Base-by-base conservation (phyloP, 1,140 invertebrate genomes). In the Watersipora subatra region DNA sequence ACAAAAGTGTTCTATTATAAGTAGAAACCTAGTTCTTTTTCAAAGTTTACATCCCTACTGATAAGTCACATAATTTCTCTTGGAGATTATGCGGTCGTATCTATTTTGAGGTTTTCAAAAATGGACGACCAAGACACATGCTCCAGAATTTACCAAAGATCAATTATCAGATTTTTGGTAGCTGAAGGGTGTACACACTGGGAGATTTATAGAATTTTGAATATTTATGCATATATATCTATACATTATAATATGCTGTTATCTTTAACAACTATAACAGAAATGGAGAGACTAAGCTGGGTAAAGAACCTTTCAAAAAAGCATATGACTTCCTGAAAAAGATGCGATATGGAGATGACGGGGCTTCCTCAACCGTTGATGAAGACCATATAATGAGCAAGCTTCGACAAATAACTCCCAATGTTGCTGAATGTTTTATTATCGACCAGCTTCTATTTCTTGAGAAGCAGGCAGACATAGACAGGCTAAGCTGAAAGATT, bases 361-460 rank as follows among this genome's bases (percentile, higher is more conserved):
- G 73, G 17, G 56, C 57, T 3, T 19, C 19, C 3, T 28, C 19
- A 19, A 59, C 67, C 3, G 72, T 73, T 69, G 66, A 69, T 28
- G 70, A 71, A 59, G 56, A 28, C 17, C 55, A 71, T 57, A 71
- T 72, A n/a, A 64, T 69, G 26, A 57, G 72, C 56, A 74, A 74
- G 20, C 65, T 79, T 20, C 58, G 70, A 26, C 59, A 75, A 63
- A 71, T 75, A 66, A 73, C 78, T 2, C 73, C 74, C 57, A 76
- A 78, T 66, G 72, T 74, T 1, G 74, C 72, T 69, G 76, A 77
- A 66, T 79, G 78, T 69, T 79, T 80, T 62, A 66, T 78, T 26
- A 74, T 80, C 12, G 78, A 80, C 62, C 78, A 80, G 64, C 70
- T 80, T 20, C 64, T 79, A 3, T 80, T 80, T 69, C 70, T 79